A percentile compares a stretch with the other conserved stretches of the same genome.
Evolutionary conservation across 2,113 vertebrate genomes (phyloP).

Genomic region (Perca flavescens): DNA sequence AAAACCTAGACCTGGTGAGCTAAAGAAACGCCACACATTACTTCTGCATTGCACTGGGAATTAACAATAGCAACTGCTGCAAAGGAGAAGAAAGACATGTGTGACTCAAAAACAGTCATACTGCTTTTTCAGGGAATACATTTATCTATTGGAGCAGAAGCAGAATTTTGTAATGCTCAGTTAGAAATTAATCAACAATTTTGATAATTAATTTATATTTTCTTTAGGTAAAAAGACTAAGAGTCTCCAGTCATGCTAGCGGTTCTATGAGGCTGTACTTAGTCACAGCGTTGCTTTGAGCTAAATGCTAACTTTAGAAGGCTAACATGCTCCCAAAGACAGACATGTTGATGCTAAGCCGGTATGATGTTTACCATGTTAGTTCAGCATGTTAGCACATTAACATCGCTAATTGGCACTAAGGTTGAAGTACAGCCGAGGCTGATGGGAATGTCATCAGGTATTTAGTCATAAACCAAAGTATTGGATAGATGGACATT

Average conservation of each 20-base stretch:
- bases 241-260: background rate
- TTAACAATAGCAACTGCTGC: constrained; percentile 22
- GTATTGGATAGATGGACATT: background rate
- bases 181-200: constrained; percentile 1
- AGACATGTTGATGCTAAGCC: background rate
- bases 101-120: background rate
- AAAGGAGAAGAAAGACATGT: background rate
- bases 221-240: background rate
- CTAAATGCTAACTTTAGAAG: background rate
- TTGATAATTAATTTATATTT: background rate
- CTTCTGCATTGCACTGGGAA: constrained; percentile 47
- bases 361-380: background rate
- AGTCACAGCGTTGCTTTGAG: background rate
- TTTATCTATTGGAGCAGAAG: background rate
- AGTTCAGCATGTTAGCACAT: background rate
- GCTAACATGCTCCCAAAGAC: background rate
- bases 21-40: constrained; percentile 27
- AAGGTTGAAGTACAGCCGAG: background rate
- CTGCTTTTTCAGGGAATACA: constrained; percentile 22
- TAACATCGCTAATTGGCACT: background rate
- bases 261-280: too few relatives aligned
- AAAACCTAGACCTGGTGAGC: constrained; percentile 37
- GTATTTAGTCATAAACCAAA: background rate
- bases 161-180: constrained; percentile 1
- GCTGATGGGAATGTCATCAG: background rate